Base-by-base conservation (phyloP, 2,797 vertebrate species). In the Rhincodon typus region DNA sequence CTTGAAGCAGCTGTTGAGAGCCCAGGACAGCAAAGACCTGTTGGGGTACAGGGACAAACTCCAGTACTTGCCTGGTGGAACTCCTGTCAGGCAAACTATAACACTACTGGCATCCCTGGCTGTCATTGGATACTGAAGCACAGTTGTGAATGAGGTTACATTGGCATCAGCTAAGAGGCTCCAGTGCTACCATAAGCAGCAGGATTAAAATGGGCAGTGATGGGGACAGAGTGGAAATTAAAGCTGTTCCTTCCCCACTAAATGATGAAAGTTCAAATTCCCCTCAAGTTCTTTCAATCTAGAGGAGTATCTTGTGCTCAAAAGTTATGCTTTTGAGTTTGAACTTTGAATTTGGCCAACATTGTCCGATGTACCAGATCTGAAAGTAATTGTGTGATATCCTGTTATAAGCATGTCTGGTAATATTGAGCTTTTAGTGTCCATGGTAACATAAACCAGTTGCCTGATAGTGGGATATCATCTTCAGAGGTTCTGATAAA, bases 401-500 rank as follows among this genome's bases (percentile, higher is more conserved):
- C 34, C 69, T 74, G 25, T 50, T 94, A 46, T 94, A 38, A 72
- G 30, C 5, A 10, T 74, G 25, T 34, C 34, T 69, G 25, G 30
- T 74, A 27, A 42, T 42, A 74, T 10, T 74, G 27, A 74, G 46
- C 94, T 94, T 94, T 94, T 94, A 74, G 94, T 94, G 94, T 50
- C 94, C 94, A 94, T 94, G 70, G 94, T 46, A 94, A 74, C 94
- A 74, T 94, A 74, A 53, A 94, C 1, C 4, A 17, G 0, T 94
- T 94, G n/a, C 25, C 38, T 25, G 91, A 30, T 94, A n/a, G 57
- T 2, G 12, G 19, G 10, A 94, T 74, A 50, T 94, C 69, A 94
- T 74, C 8, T 67, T 12, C 7, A 7, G 66, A 42, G 66, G 19
- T 8, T 38, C 62, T 93, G 62, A 69, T 3, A 66, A 6, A 69